Conservation (phyloP, 2,113 vertebrate species). For the Halichoeres trimaculatus region DNA sequence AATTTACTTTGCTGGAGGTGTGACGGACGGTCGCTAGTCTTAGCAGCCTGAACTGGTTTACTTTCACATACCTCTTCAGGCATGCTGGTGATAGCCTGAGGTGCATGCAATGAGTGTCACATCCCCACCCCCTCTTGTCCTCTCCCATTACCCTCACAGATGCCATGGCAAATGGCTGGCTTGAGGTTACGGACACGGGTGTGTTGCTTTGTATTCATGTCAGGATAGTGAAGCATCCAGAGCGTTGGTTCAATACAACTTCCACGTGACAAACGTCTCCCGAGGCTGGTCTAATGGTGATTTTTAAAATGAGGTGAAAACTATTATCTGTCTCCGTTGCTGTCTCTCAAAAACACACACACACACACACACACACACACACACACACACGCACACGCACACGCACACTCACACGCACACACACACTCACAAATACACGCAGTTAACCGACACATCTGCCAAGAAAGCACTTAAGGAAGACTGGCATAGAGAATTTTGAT, state of each 20-base stretch:
- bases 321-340: constrained; percentile 43
- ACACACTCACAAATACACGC: background rate
- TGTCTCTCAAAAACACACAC: constrained; percentile 19
- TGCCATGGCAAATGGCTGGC: constrained; percentile 68
- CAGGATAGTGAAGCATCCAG: constrained; percentile 39
- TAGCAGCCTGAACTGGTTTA: constrained; percentile 76
- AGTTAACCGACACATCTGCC: constrained; percentile 68
- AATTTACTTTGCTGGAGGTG: constrained; percentile 76
- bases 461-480: constrained; percentile 77
- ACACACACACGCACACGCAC: constrained; percentile 24
- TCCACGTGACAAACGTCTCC: constrained; percentile 53
- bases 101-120: constrained; percentile 72
- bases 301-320: constrained; percentile 62
- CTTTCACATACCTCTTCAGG: constrained; percentile 74
- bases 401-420: constrained; percentile 42
- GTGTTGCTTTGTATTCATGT: constrained; percentile 76
- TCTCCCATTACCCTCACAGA: constrained; percentile 79
- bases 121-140: constrained; percentile 70
- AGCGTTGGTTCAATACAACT: constrained; percentile 49
- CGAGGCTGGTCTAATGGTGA: constrained; percentile 40
- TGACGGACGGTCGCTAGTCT: constrained; percentile 71
- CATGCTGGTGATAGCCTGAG: constrained; percentile 58
- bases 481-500: constrained; percentile 71
- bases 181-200: constrained; percentile 61
- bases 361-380: constrained; percentile 27